Percentiles rank a stretch among this genome's conserved stretches.
Conservation (phyloP, 2,797 vertebrate genomes). For the Gastrophryne carolinensis region DNA sequence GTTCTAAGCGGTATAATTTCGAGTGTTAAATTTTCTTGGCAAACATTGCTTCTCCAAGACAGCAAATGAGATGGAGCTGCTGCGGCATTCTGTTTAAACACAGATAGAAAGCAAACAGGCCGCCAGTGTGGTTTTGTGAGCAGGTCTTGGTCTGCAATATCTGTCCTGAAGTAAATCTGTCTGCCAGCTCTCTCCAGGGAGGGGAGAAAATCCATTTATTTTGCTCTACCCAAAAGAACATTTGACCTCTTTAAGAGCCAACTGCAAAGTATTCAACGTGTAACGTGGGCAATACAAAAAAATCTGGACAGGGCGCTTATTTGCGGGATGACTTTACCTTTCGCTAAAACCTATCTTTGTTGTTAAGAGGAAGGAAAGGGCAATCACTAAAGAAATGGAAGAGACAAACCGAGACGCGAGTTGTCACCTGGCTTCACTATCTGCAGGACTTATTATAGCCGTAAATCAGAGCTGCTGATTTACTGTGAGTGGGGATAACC, state of each 20-base stretch:
- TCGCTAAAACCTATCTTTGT: slow-evolving; percentile 20
- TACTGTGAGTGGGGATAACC: background rate
- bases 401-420: background rate
- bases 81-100: slow-evolving; percentile 46
- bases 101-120: slow-evolving; percentile 48
- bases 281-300: slow-evolving; percentile 15
- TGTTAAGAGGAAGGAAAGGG: slow-evolving; percentile 18
- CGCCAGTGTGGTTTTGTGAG: slow-evolving; percentile 24
- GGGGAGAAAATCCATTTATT: slow-evolving; percentile 6
- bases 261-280: slow-evolving; percentile 32
- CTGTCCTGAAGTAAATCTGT: slow-evolving; percentile 14
- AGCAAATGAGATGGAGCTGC: slow-evolving; percentile 40
- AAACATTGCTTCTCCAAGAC: slow-evolving; percentile 37
- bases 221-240: slow-evolving; percentile 29
- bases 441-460: background rate
- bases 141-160: slow-evolving; percentile 31
- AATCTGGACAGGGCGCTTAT: slow-evolving; percentile 12
- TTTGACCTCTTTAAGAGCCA: slow-evolving; percentile 32
- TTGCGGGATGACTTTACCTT: slow-evolving; percentile 20
- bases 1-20: slow-evolving; percentile 14
- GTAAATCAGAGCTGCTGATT: slow-evolving; percentile 1
- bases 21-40: slow-evolving; percentile 48
- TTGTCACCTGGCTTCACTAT: background rate
- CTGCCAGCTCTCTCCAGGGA: slow-evolving; percentile 27
- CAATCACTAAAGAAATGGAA: background rate